phyloP scores from a whole-genome alignment of 2,113 vertebrate genomes.

The Alaudala cheleensis region DNA sequence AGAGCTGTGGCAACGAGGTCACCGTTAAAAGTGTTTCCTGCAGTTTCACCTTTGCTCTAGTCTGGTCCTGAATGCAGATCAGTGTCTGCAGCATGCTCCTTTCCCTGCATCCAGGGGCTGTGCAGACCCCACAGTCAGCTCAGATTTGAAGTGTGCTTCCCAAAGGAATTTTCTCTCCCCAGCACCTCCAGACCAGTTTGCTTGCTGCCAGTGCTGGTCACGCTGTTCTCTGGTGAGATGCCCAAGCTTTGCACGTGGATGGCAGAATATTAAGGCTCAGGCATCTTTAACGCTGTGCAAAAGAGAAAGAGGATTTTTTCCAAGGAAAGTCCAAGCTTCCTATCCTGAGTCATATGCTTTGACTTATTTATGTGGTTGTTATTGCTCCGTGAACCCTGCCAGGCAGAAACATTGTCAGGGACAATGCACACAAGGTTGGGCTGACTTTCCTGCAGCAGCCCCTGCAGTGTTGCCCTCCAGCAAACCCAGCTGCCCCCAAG shows the following conservation, averaged over 20 bases:
- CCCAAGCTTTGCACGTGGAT: not conserved
- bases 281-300: not conserved
- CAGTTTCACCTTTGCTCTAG: not conserved
- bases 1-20: not conserved
- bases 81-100: not conserved
- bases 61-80: rapidly evolving
- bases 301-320: constrained; percentile 40
- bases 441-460: not conserved
- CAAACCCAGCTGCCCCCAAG: not conserved
- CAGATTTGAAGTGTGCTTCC: not conserved
- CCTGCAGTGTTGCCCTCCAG: not conserved
- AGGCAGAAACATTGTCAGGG: not conserved
- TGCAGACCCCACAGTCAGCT: not conserved
- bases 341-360: constrained; percentile 21
- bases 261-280: not conserved
- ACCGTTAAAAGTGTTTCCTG: rapidly evolving
- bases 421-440: not conserved
- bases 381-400: not conserved
- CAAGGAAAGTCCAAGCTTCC: constrained; percentile 1
- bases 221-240: not conserved
- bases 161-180: not conserved
- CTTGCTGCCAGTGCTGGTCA: not conserved
- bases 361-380: not conserved
- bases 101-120: not conserved
- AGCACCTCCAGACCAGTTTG: not conserved